Conservation (phyloP, 2,888 invertebrate species). For the Volucella zonaria region DNA sequence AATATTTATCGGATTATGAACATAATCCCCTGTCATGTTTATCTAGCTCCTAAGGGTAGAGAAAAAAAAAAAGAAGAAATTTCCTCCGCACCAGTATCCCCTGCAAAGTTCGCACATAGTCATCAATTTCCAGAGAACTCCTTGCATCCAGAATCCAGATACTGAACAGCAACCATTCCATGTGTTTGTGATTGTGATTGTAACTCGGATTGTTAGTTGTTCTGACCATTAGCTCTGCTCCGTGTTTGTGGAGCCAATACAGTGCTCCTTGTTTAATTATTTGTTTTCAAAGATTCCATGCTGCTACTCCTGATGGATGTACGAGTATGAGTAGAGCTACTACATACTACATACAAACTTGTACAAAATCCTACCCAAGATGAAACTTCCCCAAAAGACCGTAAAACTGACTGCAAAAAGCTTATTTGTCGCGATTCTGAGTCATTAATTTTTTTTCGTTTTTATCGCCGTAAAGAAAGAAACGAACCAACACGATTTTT, state of each 20-base stretch:
- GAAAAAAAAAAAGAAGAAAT: not conserved
- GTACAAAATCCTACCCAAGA: no score
- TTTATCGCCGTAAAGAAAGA: not conserved
- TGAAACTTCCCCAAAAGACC: slow-evolving; percentile 35
- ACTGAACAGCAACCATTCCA: slow-evolving; percentile 48
- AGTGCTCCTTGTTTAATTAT: slow-evolving; percentile 65
- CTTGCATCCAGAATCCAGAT: slow-evolving; percentile 12
- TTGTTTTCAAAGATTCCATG: slow-evolving; percentile 58
- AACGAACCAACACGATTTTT: slow-evolving; percentile 20
- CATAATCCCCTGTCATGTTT: slow-evolving; percentile 69
- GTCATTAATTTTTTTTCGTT: slow-evolving; percentile 46
- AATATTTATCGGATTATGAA: slow-evolving; percentile 72
- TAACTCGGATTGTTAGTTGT: slow-evolving; percentile 59
- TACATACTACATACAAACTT: no score
- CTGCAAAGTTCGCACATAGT: slow-evolving; percentile 63
- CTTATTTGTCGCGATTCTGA: slow-evolving; percentile 68
- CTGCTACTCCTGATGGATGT: not conserved
- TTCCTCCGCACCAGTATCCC: slow-evolving; percentile 27
- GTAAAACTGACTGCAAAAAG: slow-evolving; percentile 57
- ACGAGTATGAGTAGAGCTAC: slow-evolving; percentile 13
- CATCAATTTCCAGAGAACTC: slow-evolving; percentile 65
- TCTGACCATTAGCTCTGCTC: slow-evolving; percentile 54
- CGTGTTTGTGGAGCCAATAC: slow-evolving; percentile 44
- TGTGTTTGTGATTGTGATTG: slow-evolving; percentile 54
- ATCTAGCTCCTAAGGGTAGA: slow-evolving; percentile 43